Percentiles rank a stretch among this genome's conserved stretches.
Evolutionary conservation across 2,797 vertebrate species (phyloP).

Genomic region (Fringilla coelebs): DNA sequence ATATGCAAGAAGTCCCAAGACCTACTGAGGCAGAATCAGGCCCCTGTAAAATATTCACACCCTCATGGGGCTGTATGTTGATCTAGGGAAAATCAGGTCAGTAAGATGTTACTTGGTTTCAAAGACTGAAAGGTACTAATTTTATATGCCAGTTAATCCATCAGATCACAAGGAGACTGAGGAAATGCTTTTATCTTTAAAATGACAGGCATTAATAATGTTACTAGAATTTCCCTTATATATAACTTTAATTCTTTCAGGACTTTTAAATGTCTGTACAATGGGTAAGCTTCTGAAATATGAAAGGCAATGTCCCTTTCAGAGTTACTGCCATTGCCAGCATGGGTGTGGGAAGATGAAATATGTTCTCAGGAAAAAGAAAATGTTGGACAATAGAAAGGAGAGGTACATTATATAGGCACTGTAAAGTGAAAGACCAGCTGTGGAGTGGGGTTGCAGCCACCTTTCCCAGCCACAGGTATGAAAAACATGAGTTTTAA

Average conservation of each 20-base stretch:
- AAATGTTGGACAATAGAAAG: background rate
- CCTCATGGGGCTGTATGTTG: constrained; percentile 29
- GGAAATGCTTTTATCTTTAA: constrained; percentile 70
- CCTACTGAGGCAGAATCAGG: background rate
- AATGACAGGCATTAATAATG: constrained; percentile 73
- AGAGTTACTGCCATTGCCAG: constrained; percentile 26
- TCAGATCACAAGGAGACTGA: constrained; percentile 68
- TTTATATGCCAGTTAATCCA: constrained; percentile 72
- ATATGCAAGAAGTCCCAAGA: fast-evolving
- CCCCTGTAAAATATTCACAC: constrained; percentile 6
- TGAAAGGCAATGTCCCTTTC: constrained; percentile 58
- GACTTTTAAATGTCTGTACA: constrained; percentile 23
- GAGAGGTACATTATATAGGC: background rate
- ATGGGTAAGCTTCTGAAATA: constrained; percentile 54
- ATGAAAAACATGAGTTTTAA: fast-evolving
- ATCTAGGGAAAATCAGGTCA: constrained; percentile 67
- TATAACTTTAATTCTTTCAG: constrained; percentile 53
- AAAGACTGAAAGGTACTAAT: constrained; percentile 74
- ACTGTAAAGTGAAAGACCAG: background rate
- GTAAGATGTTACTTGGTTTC: constrained; percentile 52
- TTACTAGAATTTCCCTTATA: constrained; percentile 65
- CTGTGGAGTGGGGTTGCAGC: background rate
- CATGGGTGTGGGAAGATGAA: background rate
- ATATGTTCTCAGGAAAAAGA: background rate
- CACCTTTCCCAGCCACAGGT: background rate